Conservation (phyloP, 2,797 vertebrate species). For the Eleutherodactylus coqui region DNA sequence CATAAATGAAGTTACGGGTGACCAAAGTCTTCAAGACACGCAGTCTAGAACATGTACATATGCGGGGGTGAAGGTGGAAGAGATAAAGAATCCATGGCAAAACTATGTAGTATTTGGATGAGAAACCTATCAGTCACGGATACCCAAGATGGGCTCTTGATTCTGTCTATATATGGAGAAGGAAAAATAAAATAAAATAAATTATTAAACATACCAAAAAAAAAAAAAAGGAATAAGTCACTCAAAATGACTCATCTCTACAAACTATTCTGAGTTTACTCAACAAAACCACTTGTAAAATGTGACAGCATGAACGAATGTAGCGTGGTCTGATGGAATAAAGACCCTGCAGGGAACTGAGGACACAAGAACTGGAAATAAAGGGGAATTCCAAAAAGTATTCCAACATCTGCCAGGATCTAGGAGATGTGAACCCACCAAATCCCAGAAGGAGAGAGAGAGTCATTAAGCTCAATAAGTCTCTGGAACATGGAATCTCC, state of each 20-base stretch:
- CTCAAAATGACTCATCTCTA: background rate
- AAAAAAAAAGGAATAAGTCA: background rate
- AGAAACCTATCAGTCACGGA: background rate
- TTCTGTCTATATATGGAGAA: too few species aligned
- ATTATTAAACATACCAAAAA: too few species aligned
- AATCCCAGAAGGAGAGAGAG: background rate
- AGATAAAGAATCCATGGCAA: background rate
- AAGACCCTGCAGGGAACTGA: background rate
- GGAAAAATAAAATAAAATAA: background rate
- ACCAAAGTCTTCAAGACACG: background rate
- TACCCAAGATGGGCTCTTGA: too few species aligned
- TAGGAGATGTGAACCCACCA: background rate
- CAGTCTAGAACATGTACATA: background rate
- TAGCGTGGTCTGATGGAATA: background rate
- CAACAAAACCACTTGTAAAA: background rate
- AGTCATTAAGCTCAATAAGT: background rate
- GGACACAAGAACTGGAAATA: background rate
- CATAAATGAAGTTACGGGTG: too few species aligned
- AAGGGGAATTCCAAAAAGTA: background rate
- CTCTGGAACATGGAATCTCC: background rate
- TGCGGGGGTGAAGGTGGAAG: too few species aligned
- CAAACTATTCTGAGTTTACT: background rate
- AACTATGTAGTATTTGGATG: background rate
- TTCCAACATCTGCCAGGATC: background rate
- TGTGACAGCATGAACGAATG: background rate